Conservation (phyloP, 2,888 invertebrate species). For the Eilema griseolum region DNA sequence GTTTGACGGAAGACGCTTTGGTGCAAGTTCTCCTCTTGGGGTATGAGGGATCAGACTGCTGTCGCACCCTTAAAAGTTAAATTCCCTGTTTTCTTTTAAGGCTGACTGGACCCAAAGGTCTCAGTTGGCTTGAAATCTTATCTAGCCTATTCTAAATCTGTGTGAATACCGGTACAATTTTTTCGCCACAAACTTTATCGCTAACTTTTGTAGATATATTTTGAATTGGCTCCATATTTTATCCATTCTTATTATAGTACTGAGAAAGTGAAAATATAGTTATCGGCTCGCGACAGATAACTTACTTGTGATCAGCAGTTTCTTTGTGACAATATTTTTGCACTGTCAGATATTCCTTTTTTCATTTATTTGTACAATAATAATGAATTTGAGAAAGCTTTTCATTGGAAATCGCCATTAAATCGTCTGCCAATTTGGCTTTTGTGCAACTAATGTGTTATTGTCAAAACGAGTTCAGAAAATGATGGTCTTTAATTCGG, state of each 20-base stretch:
- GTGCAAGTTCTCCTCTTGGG: too few species aligned
- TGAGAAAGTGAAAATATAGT: not conserved
- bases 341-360: not conserved
- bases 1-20: too few species aligned
- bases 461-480: not conserved
- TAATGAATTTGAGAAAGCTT: not conserved
- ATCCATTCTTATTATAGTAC: not conserved
- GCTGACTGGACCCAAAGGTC: not conserved
- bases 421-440: not conserved
- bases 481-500: not conserved
- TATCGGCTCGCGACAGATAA: not conserved
- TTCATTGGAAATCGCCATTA: not conserved
- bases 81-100: too few species aligned
- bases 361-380: constrained; percentile 3
- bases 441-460: not conserved
- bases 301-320: not conserved
- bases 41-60: not conserved
- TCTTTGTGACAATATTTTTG: not conserved
- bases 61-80: too few species aligned
- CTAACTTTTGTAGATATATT: not conserved
- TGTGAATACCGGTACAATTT: not conserved
- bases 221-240: not conserved
- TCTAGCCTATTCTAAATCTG: not conserved
- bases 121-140: not conserved
- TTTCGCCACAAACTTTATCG: not conserved